Base-by-base conservation (phyloP, 2,797 vertebrate genomes). In the Petrocephalus schoutedeni region DNA sequence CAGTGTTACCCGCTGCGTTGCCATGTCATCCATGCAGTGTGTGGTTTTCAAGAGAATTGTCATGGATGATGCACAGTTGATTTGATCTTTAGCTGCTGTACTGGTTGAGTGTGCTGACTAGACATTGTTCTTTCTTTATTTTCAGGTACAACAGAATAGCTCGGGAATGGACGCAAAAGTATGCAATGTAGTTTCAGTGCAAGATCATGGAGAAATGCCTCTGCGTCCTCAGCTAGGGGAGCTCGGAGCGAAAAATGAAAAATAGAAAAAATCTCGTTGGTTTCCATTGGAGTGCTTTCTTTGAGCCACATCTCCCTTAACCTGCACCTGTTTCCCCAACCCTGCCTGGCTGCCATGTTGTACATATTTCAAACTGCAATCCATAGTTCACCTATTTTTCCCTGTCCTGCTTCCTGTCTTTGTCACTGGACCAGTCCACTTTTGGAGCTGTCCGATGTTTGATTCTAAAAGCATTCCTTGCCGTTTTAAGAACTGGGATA, bases 161-260 rank as follows among this genome's bases (percentile, higher is more conserved):
- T 97, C 98, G 98, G 96, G 98, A 99, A 98, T 99, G 98, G 98
- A 99, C 98, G 97, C 98, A 99, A 98, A 99, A 99, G 97, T 98
- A 99, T 97, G 98, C 98, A 95, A 99, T 99, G 97, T 99, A 98
- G 97, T 97, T 96, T 96, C 96, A 97, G 96, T 95, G 96, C 96
- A 92, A 90, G 94, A 94, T 94, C 93, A 93, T 96, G 96, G 97
- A 96, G 96, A 97, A 96, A 93, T 93, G 97, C 96, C 96, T 98
- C 97, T 97, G 97, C 96, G 95, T 97, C 96, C 93, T 97, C 96
- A 96, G 96, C 95, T 97, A 97, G 97, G 96, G 97, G 97, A 98
- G 97, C 96, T 97, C 97, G 97, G 97, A 97, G 97, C 96, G 95
- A 97, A 96, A 28, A 98, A 95, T 14, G 58, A 74, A 71, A 87